Evolutionary conservation across 2,888 invertebrate genomes (phyloP).

Genomic region (Spilosoma lubricipeda): DNA sequence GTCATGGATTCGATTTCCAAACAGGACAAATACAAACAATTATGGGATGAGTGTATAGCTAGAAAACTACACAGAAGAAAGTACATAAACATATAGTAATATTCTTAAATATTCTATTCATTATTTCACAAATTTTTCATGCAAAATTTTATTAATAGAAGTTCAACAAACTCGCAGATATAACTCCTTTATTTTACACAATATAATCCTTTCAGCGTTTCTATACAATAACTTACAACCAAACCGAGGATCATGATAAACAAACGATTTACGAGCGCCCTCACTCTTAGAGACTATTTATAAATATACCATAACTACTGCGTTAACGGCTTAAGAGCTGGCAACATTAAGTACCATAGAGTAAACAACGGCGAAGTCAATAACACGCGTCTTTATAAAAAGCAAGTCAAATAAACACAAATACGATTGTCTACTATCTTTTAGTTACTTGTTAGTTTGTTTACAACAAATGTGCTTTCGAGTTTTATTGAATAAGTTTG

Average conservation of each 20-base stretch:
- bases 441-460: conserved; percentile 14
- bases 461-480: conserved; percentile 25
- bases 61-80: too few relatives aligned
- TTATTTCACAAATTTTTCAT: not conserved
- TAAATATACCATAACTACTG: conserved; percentile 44
- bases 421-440: conserved; percentile 25
- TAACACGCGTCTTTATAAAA: conserved; percentile 31
- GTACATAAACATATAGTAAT: too few relatives aligned
- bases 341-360: conserved; percentile 22
- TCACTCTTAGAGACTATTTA: conserved; percentile 33
- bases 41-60: too few relatives aligned
- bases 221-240: conserved; percentile 17
- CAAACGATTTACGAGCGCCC: conserved; percentile 9
- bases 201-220: conserved; percentile 12
- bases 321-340: conserved; percentile 39
- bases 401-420: conserved; percentile 41
- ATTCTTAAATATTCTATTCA: too few relatives aligned
- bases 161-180: not conserved
- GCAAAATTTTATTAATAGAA: not conserved
- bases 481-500: conserved; percentile 47
- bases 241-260: conserved; percentile 14
- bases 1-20: too few relatives aligned
- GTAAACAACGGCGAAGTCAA: conserved; percentile 26
- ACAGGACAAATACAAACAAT: too few relatives aligned
- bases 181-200: conserved; percentile 6